Evolutionary conservation across 2,113 vertebrate genomes (phyloP), one percentile per base, ranked within the genome.

Genomic region (Notarius lentiginosus): DNA sequence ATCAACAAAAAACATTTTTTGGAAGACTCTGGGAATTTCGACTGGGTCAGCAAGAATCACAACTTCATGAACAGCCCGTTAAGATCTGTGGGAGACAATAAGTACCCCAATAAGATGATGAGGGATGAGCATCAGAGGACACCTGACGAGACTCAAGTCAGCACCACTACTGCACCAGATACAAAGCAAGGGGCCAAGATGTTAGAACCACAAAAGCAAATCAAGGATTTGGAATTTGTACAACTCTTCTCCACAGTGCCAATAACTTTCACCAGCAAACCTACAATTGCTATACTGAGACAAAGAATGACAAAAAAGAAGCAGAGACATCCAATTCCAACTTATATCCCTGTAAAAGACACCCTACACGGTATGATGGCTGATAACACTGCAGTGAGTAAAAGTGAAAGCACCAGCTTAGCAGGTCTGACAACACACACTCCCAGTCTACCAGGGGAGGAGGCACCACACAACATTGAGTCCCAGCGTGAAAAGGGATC

Each of bases 31-130:
- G 83, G 83, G 22, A 88, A 84, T 55, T 88, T 34, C 0, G 83
- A 90, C 73, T 90, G 34, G 87, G 90, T 85, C 2, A 87, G 83
- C 1, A 87, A 73, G 83, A 88, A 82, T 17, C 53, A 66, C 83
- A 88, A 68, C 82, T 87, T 84, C 0, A 86, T 73, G 68, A 91
- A 90, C 85, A 88, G 12, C 27, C 87, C 89, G 65, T 82, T 92
- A 0, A 92, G 93, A 79, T 63, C 88, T 1, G 89, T 86, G 12
- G 89, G 90, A 49, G 94, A 92, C 73, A 92, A 93, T 14, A 90
- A 94, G 79, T 86, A 89, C 0, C 94, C 91, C 83, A 96, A 94
- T 55, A 91, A 95, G 17, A 86, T 96, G 88, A 92, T 96, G 88
- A 94, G 92, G 88, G 93, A 95, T 85, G 94, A 94, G 70, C 93